Base-by-base conservation (phyloP, 1,140 invertebrate genomes). In the Thrips palmi region DNA sequence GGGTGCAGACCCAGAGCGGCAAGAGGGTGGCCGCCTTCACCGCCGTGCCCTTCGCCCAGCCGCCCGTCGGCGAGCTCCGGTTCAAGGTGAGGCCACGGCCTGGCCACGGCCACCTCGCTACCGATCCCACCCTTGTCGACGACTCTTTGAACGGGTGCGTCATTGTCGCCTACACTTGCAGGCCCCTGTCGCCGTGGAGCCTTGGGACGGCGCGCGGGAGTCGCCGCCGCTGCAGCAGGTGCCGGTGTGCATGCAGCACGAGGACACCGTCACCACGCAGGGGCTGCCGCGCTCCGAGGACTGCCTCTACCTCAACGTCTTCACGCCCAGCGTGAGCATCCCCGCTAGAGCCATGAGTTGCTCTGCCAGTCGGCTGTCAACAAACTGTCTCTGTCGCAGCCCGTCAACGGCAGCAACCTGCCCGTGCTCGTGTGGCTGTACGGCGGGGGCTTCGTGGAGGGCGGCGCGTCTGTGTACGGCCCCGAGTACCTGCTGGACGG, bases 401-500 rank as follows among this genome's bases (percentile, higher is more conserved):
- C 58, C n/a, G 55, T 69, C 47, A 54, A 53, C 10, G 61, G 60
- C 23, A 62, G 63, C 25, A 59, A 63, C 31, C 50, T 67, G 41
- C 68, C 71, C 8, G 65, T 74, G 2, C 46, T 71, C 18, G 58
- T 71, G 3, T 60, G 71, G 44, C 49, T 74, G 10, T 68, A 65
- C 39, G 70, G 67, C 24, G 67, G 72, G 46, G 47, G 45, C 2
- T 60, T 64, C 35, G 56, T 59, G 18, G 45, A 53, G 20, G 59
- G 62, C 45, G 49, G 55, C 8, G 46, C 51, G 8, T 54, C 62
- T 35, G 56, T 62, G 17, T 58, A 64, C 17, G 65, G 69, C 1
- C 73, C 67, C 2, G 62, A 76, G 50, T 71, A 78, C 47, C 49
- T 77, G 21, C 69, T 73, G 1, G 57, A 65, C 5, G 72, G 74